Evolutionary conservation across 2,888 invertebrate genomes (phyloP), one percentile per base, ranked within the genome.

Genomic region (Coenonympha glycerion): DNA sequence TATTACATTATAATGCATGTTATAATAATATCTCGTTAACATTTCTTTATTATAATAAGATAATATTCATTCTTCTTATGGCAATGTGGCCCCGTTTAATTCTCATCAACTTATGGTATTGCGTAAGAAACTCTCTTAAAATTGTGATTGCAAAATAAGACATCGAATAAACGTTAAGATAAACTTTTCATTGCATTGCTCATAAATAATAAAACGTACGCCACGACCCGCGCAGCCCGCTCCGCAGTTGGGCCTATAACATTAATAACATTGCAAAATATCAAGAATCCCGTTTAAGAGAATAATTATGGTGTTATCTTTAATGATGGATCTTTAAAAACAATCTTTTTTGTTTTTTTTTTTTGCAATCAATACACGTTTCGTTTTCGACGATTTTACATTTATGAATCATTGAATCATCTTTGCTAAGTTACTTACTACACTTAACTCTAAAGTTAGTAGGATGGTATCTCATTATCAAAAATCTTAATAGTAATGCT

Each of bases 91-190:
- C 40, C 40, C 40, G 39, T 40, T 44, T 48, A 24, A 34, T 24
- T 30, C 22, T 45, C 39, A 49, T 34, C 39, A 31, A 26, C 24
- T 48, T 33, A 30, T 26, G 51, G 36, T 24, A 36, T 34, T 46
- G 34, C 34, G 8, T 34, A 11, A 44, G 21, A 21, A 34, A 18
- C 39, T 34, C 31, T 42, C 49, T 47, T 53, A 42, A 53, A 21
- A 39, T 50, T 24, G 33, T 16, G 51, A 31, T 51, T 54, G 39
- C 54, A 44, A 34, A 51, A 54, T 54, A 13, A 54, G 49, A 33
- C 28, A 34, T 21, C 39, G 31, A 52, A 39, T 44, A 49, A 49
- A 28, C 39, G 21, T 22, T 39, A 42, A 40, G 40, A 44, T 21
- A 47, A 47, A 45, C 39, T 39, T 47, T 51, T 54, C 44, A 50